These are phyloP conservation scores for Tiaroga cobitis DNA, from an alignment of 2,797 vertebrate species.

Conservation along the genomic window DNA sequence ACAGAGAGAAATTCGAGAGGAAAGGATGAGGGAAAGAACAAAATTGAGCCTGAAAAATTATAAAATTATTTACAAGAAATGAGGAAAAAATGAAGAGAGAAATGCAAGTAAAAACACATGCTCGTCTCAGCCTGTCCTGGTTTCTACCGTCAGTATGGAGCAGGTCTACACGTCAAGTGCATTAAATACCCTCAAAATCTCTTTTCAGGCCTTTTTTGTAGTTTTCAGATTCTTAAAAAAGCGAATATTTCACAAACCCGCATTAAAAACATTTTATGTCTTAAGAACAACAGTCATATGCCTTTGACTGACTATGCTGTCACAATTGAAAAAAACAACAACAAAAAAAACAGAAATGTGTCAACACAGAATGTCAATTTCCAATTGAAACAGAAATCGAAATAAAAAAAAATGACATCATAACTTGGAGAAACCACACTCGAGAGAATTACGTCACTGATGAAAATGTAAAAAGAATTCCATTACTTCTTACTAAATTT, in stretches of 20 bases:
- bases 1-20: neutral
- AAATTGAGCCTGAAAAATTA: neutral
- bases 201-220: neutral
- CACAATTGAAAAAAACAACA: neutral
- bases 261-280: neutral
- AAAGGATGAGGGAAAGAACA: constrained; percentile 3
- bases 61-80: neutral
- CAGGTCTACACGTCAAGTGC: neutral
- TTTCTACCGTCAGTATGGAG: neutral
- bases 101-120: neutral
- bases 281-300: neutral
- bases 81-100: neutral
- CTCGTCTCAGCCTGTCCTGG: neutral
- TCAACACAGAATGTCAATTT: neutral
- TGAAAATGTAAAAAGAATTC: neutral
- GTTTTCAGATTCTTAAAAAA: neutral
- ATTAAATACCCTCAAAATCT: neutral
- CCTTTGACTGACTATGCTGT: neutral
- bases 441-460: neutral
- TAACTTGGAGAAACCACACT: neutral
- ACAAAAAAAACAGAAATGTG: neutral
- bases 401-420: neutral
- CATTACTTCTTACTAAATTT: neutral
- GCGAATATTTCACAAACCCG: neutral
- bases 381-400: neutral